These are phyloP conservation scores for Altica lythri DNA, from an alignment of 2,888 invertebrate species.

Conservation along the genomic window DNA sequence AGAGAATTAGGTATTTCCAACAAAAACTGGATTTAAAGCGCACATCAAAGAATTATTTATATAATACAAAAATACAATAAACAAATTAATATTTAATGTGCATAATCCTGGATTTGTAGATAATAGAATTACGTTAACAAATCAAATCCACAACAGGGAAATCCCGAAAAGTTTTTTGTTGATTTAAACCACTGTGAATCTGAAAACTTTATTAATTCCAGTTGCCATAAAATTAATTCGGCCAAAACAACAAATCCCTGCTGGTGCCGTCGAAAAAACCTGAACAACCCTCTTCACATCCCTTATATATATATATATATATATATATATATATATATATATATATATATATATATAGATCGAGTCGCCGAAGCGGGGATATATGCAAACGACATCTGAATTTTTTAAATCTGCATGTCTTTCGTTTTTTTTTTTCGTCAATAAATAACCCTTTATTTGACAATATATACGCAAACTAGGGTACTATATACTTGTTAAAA, in stretches of 20 bases:
- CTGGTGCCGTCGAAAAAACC: slow-evolving; percentile 15
- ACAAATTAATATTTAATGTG: background rate
- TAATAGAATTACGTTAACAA: too few relatives aligned
- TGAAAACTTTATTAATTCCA: slow-evolving; percentile 23
- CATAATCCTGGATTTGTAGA: too few relatives aligned
- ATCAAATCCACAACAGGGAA: background rate
- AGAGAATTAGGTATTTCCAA: too few relatives aligned
- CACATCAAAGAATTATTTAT: background rate
- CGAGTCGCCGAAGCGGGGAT: slow-evolving; percentile 15
- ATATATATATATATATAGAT: too few relatives aligned
- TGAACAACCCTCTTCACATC: slow-evolving; percentile 21
- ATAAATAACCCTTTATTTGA: slow-evolving; percentile 44
- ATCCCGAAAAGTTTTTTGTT: slow-evolving; percentile 5
- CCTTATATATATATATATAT: too few relatives aligned
- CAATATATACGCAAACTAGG: slow-evolving; percentile 42
- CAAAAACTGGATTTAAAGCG: background rate
- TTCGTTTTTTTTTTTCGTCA: slow-evolving; percentile 38
- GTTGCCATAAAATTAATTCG: slow-evolving; percentile 20
- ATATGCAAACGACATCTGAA: slow-evolving; percentile 34
- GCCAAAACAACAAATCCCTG: slow-evolving; percentile 16
- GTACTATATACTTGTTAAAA: slow-evolving; percentile 46
- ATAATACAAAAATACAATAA: too few relatives aligned
- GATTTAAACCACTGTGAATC: slow-evolving; percentile 11
- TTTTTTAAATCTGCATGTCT: slow-evolving; percentile 38
- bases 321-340: too few relatives aligned